Conservation (phyloP, 2,888 invertebrate species). For the Melolontha melolontha region DNA sequence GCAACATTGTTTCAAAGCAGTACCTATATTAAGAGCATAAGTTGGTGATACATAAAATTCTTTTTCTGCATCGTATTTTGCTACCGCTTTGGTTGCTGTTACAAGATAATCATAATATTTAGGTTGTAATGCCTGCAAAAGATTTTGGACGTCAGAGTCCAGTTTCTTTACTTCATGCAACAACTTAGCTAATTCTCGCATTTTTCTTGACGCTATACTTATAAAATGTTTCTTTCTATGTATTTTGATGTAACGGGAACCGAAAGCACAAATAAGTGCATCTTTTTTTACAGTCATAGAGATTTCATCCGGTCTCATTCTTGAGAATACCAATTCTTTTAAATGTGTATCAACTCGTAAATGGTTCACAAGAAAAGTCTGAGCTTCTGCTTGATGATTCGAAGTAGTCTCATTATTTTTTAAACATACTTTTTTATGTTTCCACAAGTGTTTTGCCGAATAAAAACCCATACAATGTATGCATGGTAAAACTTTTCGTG, state of each 20-base stretch:
- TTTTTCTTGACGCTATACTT: constrained; percentile 46
- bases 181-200: constrained; percentile 45
- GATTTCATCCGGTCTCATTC: constrained; percentile 46
- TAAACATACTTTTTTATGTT: constrained; percentile 49
- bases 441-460: constrained; percentile 47
- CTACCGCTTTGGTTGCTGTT: constrained; percentile 44
- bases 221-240: constrained; percentile 49
- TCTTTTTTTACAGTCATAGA: constrained; percentile 44
- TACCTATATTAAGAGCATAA: constrained; percentile 49
- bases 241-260: constrained; percentile 47
- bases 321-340: constrained; percentile 41
- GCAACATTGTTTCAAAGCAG: constrained; percentile 51
- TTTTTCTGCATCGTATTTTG: constrained; percentile 48
- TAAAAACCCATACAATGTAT: constrained; percentile 50
- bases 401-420: neutral
- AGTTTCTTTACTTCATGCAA: constrained; percentile 44
- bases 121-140: constrained; percentile 44
- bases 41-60: constrained; percentile 47
- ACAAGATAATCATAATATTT: constrained; percentile 45
- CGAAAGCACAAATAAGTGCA: constrained; percentile 47
- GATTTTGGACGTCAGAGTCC: constrained; percentile 38
- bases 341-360: constrained; percentile 44
- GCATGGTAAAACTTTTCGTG: constrained; percentile 44
- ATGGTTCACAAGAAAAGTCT: constrained; percentile 33
- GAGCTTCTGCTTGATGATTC: constrained; percentile 15